Base-by-base conservation (phyloP, 1,140 invertebrate species). In the Pseudomyrmex flavicornis region DNA sequence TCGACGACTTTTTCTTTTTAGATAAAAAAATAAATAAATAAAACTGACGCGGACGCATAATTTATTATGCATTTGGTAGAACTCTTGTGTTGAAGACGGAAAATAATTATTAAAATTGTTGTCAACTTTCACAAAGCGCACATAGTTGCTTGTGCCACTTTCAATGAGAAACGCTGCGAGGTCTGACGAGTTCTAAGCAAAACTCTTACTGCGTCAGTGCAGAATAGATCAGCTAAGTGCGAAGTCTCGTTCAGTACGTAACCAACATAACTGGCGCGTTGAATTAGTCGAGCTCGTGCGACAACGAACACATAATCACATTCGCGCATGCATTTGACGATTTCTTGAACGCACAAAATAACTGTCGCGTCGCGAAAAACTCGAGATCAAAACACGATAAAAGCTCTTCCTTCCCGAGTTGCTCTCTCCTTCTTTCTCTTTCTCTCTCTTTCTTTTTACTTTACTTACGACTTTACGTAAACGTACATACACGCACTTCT, bases 361-460 rank as follows among this genome's bases (percentile, higher is more conserved):
- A 77, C 84, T 86, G n/a, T 66, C 15, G 13, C 44, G 26, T 77
- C 68, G 62, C 54, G 63, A 58, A 77, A 69, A 79, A 85, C 59
- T 13, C 46, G 66, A 66, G 22, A 58, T 63, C 20, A 62, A 74
- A 69, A 26, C 20, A 63, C 68, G 75, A 86, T 74, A 72, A 87
- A 76, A 72, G 74, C n/a, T 68, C 46, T 62, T 59, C 35, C 22
- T 68, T 22, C 52, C 62, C 15, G 20, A 58, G 12, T 56, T 52
- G 10, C 26, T 76, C 52, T 35, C 10, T 20, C 52, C 26, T 17
- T 74, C 20, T 35, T 56, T 65, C n/a, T 65, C 62, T 22, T n/a
- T 63, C n/a, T 76, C 52, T 35, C 15, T 20, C 59, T 46, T 17
- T 74, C 20, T 35, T 56, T 65, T 44, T 65, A 52, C n/a, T 20